Evolutionary conservation across 2,113 vertebrate species (phyloP).

Genomic region (Terrapene triunguis): DNA sequence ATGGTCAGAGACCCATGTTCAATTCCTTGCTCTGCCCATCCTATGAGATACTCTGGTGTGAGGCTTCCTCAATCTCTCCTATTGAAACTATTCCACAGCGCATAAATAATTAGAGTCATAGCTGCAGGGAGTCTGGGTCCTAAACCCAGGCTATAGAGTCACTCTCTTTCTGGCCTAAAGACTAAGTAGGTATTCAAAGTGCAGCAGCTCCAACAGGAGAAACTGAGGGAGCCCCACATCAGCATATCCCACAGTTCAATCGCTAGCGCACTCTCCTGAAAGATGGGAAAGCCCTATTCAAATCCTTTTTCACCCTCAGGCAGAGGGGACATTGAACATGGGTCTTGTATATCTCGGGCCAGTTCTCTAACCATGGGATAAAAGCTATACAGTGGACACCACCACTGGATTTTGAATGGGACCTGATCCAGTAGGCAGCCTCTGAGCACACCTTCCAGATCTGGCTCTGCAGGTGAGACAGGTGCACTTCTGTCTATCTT

Average conservation of each 20-base stretch:
- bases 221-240: background rate
- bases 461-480: background rate
- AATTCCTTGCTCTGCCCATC: background rate
- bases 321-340: background rate
- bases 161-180: background rate
- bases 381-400: background rate
- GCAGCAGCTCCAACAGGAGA: background rate
- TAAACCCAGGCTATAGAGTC: background rate
- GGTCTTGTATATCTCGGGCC: no score
- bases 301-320: background rate
- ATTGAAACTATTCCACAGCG: background rate
- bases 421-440: background rate
- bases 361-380: background rate
- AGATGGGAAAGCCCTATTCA: background rate
- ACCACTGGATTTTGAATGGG: background rate
- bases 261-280: background rate
- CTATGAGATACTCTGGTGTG: background rate
- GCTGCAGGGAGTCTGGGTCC: background rate
- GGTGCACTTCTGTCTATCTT: background rate
- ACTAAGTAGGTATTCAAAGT: background rate
- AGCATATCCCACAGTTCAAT: background rate
- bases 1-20: background rate
- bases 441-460: background rate
- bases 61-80: background rate
- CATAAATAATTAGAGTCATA: background rate